phyloP scores from a whole-genome alignment of 2,797 vertebrate species.

The Acipenser ruthenus region DNA sequence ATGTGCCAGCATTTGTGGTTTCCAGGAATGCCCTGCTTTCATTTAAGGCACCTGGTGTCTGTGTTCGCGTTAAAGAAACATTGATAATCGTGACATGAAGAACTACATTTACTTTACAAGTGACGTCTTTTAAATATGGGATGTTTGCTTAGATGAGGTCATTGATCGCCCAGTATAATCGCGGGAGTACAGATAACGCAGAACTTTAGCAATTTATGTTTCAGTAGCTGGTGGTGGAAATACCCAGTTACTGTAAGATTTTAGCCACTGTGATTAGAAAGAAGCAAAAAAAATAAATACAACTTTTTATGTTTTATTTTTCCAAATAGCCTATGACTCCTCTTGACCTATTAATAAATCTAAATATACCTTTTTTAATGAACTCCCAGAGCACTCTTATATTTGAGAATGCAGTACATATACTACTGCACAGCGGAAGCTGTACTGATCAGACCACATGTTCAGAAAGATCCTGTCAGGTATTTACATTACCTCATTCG shows the following conservation, averaged over 20 bases:
- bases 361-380: no score
- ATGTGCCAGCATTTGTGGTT: no score
- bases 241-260: background rate
- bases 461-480: background rate
- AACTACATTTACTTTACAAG: slow-evolving; percentile 24
- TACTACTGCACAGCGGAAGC: no score
- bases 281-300: background rate
- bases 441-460: background rate
- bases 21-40: slow-evolving; percentile 12
- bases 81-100: slow-evolving; percentile 16
- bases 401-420: no score
- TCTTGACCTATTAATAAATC: no score
- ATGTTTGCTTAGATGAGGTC: no score
- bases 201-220: background rate
- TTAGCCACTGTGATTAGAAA: background rate
- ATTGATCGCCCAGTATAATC: no score
- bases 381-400: no score
- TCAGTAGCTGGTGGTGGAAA: background rate
- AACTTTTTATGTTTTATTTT: no score
- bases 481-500: slow-evolving; percentile 25
- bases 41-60: slow-evolving; percentile 31
- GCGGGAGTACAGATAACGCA: no score
- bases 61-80: slow-evolving; percentile 16
- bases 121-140: slow-evolving; percentile 16
- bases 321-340: no score